These are phyloP conservation scores for Nipponacmea schrenckii DNA, from an alignment of 2,888 invertebrate species.

Conservation along the genomic window DNA sequence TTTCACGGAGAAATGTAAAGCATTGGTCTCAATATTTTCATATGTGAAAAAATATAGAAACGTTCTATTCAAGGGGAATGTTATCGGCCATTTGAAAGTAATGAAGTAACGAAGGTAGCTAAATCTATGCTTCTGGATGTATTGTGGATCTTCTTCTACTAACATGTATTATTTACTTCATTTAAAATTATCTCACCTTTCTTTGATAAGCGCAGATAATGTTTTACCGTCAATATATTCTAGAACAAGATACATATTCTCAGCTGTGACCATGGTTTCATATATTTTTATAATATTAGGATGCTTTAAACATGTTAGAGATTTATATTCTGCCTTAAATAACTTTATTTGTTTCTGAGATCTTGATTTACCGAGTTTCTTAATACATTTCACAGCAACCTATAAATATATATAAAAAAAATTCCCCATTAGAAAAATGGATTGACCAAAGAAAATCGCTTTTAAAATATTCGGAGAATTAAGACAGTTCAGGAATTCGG, in stretches of 20 bases:
- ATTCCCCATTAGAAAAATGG: too few relatives aligned
- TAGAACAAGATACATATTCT: constrained; percentile 23
- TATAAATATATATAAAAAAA: background rate
- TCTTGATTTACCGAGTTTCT: constrained; percentile 18
- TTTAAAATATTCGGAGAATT: too few relatives aligned
- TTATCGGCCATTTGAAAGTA: too few relatives aligned
- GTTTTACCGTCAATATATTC: constrained; percentile 18
- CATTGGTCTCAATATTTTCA: too few relatives aligned
- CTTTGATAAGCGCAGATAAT: constrained; percentile 12
- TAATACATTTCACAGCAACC: constrained; percentile 24
- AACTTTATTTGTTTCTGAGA: constrained; percentile 15
- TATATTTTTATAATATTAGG: constrained; percentile 20
- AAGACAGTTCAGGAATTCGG: too few relatives aligned
- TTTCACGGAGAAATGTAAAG: too few relatives aligned
- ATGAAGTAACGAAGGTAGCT: too few relatives aligned
- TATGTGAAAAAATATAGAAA: too few relatives aligned
- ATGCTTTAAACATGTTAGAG: constrained; percentile 20
- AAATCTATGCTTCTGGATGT: too few relatives aligned
- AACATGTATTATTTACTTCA: background rate
- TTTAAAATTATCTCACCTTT: constrained; percentile 11
- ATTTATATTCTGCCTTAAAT: constrained; percentile 23
- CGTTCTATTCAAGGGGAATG: background rate
- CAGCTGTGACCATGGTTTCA: constrained; percentile 21
- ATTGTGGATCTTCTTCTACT: too few relatives aligned
- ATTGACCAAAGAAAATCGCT: too few relatives aligned